Base-by-base conservation (phyloP, 2,888 invertebrate species). In the Synanthedon vespiformis region DNA sequence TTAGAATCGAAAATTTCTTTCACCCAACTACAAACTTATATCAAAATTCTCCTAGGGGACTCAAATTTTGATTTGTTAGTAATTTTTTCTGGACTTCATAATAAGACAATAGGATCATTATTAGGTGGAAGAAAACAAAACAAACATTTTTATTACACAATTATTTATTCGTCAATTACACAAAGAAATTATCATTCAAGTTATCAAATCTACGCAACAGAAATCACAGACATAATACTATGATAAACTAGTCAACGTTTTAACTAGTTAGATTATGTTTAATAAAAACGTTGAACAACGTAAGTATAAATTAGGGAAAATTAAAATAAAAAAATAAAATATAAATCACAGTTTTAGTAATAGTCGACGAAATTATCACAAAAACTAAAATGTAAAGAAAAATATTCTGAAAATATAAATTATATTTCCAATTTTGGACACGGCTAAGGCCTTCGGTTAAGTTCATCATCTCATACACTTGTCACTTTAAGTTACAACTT, bases 161-260 rank as follows among this genome's bases (percentile, higher is more conserved):
- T 76, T 70, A 62, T 79, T 82, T 84, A 83, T 81, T 81, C 68
- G 70, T 70, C 74, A 79, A 76, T 77, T 77, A 77, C 73, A 78
- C 73, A 72, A 75, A 67, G 73, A 72, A 79, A 78, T n/a, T 48
- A 49, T 34, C 73, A 79, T 68, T 72, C 69, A 73, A 68, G 68
- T 73, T 65, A 71, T 66, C 68, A 66, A 77, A 70, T 70, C 76
- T 78, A 79, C 73, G 74, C 59, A 67, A 77, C 77, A 70, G 69
- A 72, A 81, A 85, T 86, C 85, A 86, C 85, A 86, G 85, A 80
- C 75, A 74, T 72, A 78, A 79, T 80, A 83, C 72, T 75, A 72
- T 70, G 70, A 65, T 67, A 68, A 63, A 64, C 51, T 55, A 54
- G 49, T 52, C 50, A 47, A 56, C 27, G 22, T 40, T 50, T 53